Percentiles rank a stretch among this genome's conserved stretches.
These are phyloP conservation scores for Pterois miles DNA, from an alignment of 2,797 vertebrate genomes.

Conservation along the genomic window DNA sequence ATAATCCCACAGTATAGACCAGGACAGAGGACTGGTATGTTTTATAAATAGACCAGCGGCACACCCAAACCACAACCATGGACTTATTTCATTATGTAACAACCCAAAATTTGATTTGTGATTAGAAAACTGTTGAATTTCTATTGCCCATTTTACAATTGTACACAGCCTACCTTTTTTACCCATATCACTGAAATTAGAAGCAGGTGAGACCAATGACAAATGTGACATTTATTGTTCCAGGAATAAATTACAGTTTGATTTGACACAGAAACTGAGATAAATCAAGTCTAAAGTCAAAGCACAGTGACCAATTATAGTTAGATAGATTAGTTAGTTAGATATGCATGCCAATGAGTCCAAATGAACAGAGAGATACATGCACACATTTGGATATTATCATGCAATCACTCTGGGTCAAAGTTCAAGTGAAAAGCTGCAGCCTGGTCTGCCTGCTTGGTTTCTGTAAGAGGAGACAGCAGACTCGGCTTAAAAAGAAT, in stretches of 20 bases:
- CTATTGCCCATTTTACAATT: neutral
- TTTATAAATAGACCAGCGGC: slow-evolving; percentile 76
- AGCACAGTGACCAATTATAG: neutral
- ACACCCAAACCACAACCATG: slow-evolving; percentile 17
- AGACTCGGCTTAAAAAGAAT: slow-evolving; percentile 51
- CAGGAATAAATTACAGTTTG: neutral
- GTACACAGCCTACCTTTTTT: neutral
- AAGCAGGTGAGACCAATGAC: neutral
- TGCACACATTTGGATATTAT: neutral
- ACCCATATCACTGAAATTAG: neutral
- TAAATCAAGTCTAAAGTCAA: neutral
- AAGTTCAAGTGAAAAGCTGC: slow-evolving; percentile 47
- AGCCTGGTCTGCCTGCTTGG: neutral
- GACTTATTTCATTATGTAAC: neutral
- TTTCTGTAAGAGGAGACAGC: slow-evolving; percentile 62
- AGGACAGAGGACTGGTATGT: slow-evolving; percentile 49
- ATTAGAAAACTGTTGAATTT: neutral
- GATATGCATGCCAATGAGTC: neutral
- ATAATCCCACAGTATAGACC: slow-evolving; percentile 42
- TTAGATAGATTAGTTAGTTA: too few relatives aligned
- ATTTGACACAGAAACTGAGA: neutral
- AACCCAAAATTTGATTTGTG: neutral
- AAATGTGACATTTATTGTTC: neutral
- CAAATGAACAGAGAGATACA: neutral
- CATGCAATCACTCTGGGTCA: slow-evolving; percentile 25